Base-by-base conservation (phyloP, 2,888 invertebrate genomes). In the Marasmarcha lunaedactyla region DNA sequence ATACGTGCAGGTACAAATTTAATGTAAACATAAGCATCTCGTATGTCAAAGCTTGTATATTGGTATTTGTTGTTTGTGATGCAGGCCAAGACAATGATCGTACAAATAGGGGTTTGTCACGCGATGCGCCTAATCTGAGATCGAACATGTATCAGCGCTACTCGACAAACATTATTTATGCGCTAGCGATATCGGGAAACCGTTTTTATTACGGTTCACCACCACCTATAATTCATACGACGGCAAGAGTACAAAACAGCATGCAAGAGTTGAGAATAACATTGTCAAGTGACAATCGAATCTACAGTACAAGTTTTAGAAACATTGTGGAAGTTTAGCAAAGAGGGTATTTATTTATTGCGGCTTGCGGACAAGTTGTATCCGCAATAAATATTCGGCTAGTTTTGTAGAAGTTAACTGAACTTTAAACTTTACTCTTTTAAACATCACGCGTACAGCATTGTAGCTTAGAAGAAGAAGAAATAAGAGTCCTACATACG, bases 31-130 rank as follows among this genome's bases (percentile, higher is more conserved):
- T 20, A 20, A 5, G 20, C 20, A 20, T 20, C 20, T 20, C 20
- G 20, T 20, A 20, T 20, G 20, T 20, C 20, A 20, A 20, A 3
- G 20, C 20, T 5, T 20, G 20, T 20, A 20, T 7, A 20, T 7
- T 20, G 20, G 20, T 20, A 20, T 20, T 20, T 20, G 20, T 20
- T 5, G 3, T 30, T 30, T 30, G 30, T 30, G 71, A 71, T 71
- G 70, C 71, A 61, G 67, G 47, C 51, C 52, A 59, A 74, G 73
- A 79, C 79, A 79, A 78, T 76, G 74, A 77, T 76, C 70, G 64
- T 68, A 78, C 81, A 78, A 83, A 83, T 81, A 79, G 79, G 63
- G 64, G 55, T 72, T 72, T 67, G 81, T 78, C 81, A 83, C 81
- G 81, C 81, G 57, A 83, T 46, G 54, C 51, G 48, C 54, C 67